phyloP scores from a whole-genome alignment of 2,888 invertebrate genomes.

The Nomada goodeniana region DNA sequence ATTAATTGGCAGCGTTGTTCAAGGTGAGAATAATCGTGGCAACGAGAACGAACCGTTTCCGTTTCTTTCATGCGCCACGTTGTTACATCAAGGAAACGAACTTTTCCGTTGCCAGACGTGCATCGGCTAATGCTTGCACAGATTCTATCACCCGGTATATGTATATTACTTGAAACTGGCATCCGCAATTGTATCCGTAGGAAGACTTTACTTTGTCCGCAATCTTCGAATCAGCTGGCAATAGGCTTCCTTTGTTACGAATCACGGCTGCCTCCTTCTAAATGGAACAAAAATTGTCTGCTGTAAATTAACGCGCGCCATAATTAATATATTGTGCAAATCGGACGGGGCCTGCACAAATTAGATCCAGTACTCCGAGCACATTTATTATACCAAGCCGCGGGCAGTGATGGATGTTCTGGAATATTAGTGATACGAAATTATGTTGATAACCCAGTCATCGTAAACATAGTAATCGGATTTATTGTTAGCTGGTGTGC shows the following conservation, averaged over 20 bases:
- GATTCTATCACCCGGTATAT: slow-evolving; percentile 3
- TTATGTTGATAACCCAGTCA: no score
- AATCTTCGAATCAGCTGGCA: background rate
- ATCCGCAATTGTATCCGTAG: background rate
- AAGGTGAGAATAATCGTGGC: slow-evolving; percentile 43
- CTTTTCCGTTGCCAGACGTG: slow-evolving; percentile 7
- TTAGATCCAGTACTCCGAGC: no score
- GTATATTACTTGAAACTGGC: slow-evolving; percentile 6
- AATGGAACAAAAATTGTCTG: no score
- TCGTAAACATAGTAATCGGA: no score
- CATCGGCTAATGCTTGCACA: background rate
- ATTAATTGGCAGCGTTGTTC: slow-evolving; percentile 36
- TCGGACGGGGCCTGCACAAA: no score
- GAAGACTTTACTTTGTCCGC: background rate
- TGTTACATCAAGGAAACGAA: slow-evolving; percentile 30
- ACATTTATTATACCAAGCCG: no score
- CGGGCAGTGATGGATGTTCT: no score
- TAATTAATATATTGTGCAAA: no score
- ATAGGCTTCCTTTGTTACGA: no score
- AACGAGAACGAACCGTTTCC: slow-evolving; percentile 35
- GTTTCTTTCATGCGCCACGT: slow-evolving; percentile 14
- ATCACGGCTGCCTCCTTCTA: background rate
- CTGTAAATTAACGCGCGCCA: no score
- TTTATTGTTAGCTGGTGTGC: no score
- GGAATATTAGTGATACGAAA: no score